Percentiles rank a stretch among this genome's conserved stretches.
Evolutionary conservation across 2,888 invertebrate genomes (phyloP).

Genomic region (Parthenolecanium corni): DNA sequence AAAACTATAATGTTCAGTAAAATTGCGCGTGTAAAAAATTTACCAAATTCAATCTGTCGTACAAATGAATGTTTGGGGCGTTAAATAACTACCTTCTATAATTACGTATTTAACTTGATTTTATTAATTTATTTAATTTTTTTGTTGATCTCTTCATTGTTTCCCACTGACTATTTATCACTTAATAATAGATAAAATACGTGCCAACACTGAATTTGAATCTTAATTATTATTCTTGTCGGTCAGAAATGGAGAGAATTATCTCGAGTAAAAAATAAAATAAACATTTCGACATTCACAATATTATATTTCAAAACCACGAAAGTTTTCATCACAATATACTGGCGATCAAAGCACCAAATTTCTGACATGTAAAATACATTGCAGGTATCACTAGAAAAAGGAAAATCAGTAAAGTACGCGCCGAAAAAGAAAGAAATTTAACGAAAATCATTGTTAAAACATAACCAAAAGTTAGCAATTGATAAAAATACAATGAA

Average conservation of each 20-base stretch:
- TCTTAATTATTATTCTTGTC: too few species aligned
- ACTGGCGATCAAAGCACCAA: not conserved
- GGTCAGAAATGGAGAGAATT: too few species aligned
- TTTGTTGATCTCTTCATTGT: too few species aligned
- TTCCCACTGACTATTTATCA: too few species aligned
- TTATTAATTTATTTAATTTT: not conserved
- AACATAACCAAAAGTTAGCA: not conserved
- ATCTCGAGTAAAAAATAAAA: too few species aligned
- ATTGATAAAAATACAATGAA: not conserved
- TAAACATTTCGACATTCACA: not conserved
- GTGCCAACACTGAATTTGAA: too few species aligned
- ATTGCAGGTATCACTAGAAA: not conserved
- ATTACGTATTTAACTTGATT: not conserved
- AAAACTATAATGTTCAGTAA: too few species aligned
- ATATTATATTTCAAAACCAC: not conserved
- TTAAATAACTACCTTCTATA: not conserved
- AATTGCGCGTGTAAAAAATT: not conserved
- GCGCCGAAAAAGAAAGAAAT: not conserved
- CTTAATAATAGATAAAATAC: too few species aligned
- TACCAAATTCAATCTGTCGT: not conserved
- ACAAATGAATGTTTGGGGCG: not conserved
- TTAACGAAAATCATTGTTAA: not conserved
- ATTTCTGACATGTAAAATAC: not conserved
- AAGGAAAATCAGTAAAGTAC: not conserved
- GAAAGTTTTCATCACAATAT: not conserved